Evolutionary conservation across 2,888 invertebrate genomes (phyloP).

Genomic region (Plusia festucae): DNA sequence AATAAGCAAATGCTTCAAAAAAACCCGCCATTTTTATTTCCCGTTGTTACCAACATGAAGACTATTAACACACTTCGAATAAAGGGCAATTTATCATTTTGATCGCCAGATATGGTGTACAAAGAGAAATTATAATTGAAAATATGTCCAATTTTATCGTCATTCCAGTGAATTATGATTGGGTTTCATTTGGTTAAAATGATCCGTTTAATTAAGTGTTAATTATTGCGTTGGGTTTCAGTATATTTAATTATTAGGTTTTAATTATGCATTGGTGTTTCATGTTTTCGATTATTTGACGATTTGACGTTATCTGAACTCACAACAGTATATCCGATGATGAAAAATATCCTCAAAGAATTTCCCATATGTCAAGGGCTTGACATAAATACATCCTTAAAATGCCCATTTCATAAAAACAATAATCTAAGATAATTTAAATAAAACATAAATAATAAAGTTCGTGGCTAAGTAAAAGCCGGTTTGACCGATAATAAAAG

Average conservation of each 20-base stretch:
- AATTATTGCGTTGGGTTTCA: constrained; percentile 14
- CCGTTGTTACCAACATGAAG: constrained; percentile 35
- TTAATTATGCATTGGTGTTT: background rate
- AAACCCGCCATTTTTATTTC: constrained; percentile 17
- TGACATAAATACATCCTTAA: too few species aligned
- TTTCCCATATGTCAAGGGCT: too few species aligned
- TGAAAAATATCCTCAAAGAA: too few species aligned
- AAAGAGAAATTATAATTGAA: constrained; percentile 53
- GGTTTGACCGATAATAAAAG: too few species aligned
- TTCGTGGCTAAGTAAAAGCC: too few species aligned
- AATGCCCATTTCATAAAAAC: too few species aligned
- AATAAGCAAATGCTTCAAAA: background rate
- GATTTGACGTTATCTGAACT: too few species aligned
- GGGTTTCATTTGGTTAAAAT: constrained; percentile 23
- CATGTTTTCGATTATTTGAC: background rate
- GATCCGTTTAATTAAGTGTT: constrained; percentile 11
- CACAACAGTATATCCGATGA: too few species aligned
- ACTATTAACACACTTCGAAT: constrained; percentile 31
- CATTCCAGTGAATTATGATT: constrained; percentile 39
- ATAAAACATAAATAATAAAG: too few species aligned
- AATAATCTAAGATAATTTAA: too few species aligned
- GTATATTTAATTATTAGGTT: background rate
- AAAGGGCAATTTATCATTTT: constrained; percentile 53
- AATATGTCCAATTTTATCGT: constrained; percentile 44
- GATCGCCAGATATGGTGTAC: constrained; percentile 28